These are phyloP conservation scores for Neoascia interrupta DNA, from an alignment of 2,888 invertebrate genomes.

Conservation along the genomic window DNA sequence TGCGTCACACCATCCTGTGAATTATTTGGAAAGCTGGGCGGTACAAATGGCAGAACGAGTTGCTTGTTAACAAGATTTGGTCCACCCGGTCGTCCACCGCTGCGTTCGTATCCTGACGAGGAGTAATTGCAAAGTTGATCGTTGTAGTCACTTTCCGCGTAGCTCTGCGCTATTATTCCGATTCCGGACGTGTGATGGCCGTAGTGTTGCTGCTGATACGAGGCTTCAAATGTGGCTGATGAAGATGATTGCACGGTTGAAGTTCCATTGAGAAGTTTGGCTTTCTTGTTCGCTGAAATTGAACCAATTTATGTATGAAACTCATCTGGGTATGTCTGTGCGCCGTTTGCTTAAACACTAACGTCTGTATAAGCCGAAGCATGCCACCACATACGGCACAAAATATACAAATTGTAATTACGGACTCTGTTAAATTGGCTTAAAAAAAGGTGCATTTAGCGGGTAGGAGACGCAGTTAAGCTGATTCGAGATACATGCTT, in stretches of 20 bases:
- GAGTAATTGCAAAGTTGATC: constrained; percentile 77
- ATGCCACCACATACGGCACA: constrained; percentile 57
- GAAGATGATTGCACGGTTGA: constrained; percentile 70
- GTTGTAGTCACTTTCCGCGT: constrained; percentile 77
- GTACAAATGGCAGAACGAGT: constrained; percentile 92
- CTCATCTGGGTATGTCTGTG: constrained; percentile 58
- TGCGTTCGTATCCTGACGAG: constrained; percentile 70
- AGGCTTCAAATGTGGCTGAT: constrained; percentile 61
- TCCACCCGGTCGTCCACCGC: constrained; percentile 76
- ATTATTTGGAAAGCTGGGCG: constrained; percentile 90
- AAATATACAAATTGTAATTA: constrained; percentile 59
- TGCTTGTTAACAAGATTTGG: constrained; percentile 91
- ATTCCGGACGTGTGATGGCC: constrained; percentile 64
- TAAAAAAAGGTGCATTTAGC: constrained; percentile 33
- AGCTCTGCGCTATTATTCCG: constrained; percentile 72
- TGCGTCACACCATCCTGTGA: constrained; percentile 87
- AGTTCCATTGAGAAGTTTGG: constrained; percentile 79
- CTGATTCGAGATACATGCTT: constrained; percentile 31
- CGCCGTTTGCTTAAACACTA: constrained; percentile 55
- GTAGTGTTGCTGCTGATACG: constrained; percentile 68
- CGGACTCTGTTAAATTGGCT: constrained; percentile 50
- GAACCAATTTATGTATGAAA: constrained; percentile 78
- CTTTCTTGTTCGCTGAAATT: constrained; percentile 81
- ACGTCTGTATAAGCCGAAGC: constrained; percentile 52
- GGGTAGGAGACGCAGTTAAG: constrained; percentile 35